Conservation (phyloP, 2,113 vertebrate genomes). For the Podarcis muralis region DNA sequence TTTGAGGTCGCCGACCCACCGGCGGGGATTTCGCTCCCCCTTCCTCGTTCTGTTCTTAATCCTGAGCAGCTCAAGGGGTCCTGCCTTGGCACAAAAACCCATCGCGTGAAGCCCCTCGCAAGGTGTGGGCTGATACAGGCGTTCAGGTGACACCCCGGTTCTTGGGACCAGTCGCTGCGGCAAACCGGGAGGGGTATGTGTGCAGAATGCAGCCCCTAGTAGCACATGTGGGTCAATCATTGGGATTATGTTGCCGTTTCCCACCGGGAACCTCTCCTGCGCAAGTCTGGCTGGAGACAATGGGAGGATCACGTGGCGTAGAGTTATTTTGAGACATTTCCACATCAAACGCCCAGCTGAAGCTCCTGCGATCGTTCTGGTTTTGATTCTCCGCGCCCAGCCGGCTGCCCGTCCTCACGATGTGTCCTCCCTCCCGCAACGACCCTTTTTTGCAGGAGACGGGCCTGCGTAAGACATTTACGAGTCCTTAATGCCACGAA, state of each 20-base stretch:
- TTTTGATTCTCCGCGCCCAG: neutral
- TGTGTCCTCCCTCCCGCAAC: too few species aligned
- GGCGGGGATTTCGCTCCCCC: too few species aligned
- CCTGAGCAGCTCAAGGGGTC: neutral
- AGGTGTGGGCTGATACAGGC: too few species aligned
- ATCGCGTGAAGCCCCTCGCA: neutral
- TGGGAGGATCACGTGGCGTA: too few species aligned
- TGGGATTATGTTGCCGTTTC: neutral
- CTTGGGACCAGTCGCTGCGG: neutral
- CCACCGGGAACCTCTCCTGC: neutral
- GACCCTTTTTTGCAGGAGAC: neutral
- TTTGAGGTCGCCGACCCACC: neutral
- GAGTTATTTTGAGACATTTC: neutral
- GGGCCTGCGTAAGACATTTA: neutral
- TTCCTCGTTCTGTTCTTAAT: neutral
- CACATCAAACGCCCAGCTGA: neutral
- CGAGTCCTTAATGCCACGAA: neutral
- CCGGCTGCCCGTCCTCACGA: too few species aligned
- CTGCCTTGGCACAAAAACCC: too few species aligned
- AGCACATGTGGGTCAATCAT: too few species aligned
- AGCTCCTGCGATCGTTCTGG: too few species aligned
- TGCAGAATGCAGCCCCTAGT: neutral
- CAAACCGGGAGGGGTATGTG: too few species aligned
- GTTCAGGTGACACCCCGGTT: neutral
- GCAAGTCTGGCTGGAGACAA: neutral